phyloP scores from a whole-genome alignment of 2,797 vertebrate species.

The Arrhamphus sclerolepis region DNA sequence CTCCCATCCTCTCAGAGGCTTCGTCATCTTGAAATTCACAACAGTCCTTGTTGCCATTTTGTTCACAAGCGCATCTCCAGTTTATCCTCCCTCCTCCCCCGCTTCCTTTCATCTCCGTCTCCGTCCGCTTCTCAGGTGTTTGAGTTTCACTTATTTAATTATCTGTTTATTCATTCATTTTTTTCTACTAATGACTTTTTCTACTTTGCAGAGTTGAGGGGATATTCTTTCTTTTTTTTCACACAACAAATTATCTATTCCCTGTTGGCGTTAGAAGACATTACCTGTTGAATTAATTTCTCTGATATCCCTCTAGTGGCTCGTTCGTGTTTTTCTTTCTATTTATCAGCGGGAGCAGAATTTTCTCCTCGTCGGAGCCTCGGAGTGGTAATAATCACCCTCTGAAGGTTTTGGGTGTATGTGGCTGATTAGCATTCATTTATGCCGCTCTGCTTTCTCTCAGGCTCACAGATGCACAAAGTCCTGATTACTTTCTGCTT shows the following conservation, averaged over 20 bases:
- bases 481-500: conserved; percentile 31
- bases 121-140: conserved; percentile 54
- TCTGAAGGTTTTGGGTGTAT: conserved; percentile 39
- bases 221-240: conserved; percentile 25
- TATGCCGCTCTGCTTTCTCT: conserved; percentile 25
- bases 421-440: conserved; percentile 52
- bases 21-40: conserved; percentile 58
- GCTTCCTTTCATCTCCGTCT: conserved; percentile 59
- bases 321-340: conserved; percentile 8
- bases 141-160: conserved; percentile 60
- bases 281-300: conserved; percentile 68
- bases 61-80: conserved; percentile 61
- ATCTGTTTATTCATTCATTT: conserved; percentile 40
- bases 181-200: conserved; percentile 70
- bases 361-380: conserved; percentile 38
- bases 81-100: conserved; percentile 17
- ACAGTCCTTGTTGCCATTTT: conserved; percentile 58
- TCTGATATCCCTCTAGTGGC: conserved; percentile 56
- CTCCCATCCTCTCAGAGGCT: conserved; percentile 27
- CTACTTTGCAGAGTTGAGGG: conserved; percentile 46
- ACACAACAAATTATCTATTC: conserved; percentile 58
- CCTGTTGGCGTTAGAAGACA: conserved; percentile 49
- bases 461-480: neutral
- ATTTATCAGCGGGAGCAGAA: conserved; percentile 50
- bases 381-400: conserved; percentile 40